Percentiles rank a stretch among this genome's conserved stretches.
Conservation (phyloP, 2,113 vertebrate species). For the Mellivora capensis region DNA sequence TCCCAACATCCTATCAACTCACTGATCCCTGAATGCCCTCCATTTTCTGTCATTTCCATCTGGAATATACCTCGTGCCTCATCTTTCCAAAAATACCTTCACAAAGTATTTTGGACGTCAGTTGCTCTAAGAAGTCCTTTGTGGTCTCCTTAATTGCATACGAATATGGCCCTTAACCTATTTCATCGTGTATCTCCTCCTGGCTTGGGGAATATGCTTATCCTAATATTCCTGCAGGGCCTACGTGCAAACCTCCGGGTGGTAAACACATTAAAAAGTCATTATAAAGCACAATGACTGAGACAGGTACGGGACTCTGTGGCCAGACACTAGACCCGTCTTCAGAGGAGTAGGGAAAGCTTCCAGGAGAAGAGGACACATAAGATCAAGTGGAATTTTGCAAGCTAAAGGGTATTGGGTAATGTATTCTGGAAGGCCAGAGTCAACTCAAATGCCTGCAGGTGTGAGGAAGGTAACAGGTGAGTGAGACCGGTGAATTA, state of each 20-base stretch:
- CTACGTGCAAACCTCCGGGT: not conserved
- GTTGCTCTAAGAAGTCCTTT: not conserved
- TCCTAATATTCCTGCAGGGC: not conserved
- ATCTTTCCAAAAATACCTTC: not conserved
- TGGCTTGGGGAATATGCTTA: not conserved
- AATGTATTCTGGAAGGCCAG: not conserved
- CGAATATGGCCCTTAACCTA: not conserved
- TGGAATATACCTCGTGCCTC: not conserved
- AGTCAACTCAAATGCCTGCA: not conserved
- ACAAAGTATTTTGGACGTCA: not conserved
- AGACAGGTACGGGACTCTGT: fast-evolving
- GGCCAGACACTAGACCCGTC: not conserved
- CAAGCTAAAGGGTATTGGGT: not conserved
- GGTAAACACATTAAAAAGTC: not conserved
- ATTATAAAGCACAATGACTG: no score
- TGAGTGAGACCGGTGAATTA: not conserved
- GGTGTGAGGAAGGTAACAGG: not conserved
- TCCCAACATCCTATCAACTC: not conserved
- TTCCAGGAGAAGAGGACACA: not conserved
- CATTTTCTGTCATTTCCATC: not conserved
- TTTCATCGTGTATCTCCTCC: not conserved
- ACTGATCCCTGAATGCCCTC: not conserved
- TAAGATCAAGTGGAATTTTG: not conserved
- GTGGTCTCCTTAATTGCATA: not conserved
- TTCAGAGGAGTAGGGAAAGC: not conserved